Conservation (phyloP, 1,140 invertebrate genomes). For the Dermatophagoides farinae region DNA sequence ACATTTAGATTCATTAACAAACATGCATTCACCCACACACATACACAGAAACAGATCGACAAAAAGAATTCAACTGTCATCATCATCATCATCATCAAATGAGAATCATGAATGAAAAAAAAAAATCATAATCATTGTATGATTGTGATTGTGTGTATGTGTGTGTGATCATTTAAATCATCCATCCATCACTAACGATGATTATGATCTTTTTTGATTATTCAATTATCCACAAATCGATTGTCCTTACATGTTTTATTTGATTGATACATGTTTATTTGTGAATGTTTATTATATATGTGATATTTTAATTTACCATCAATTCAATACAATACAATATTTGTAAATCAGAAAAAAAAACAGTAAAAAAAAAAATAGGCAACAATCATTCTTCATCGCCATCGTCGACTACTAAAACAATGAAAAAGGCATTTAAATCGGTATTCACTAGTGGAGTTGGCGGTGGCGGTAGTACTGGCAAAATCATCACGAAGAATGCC, state of each 20-base stretch:
- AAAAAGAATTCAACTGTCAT: too few relatives aligned
- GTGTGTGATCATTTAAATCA: not conserved
- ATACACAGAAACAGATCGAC: too few relatives aligned
- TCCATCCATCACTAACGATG: not conserved
- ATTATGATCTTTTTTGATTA: not conserved
- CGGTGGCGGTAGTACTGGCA: not conserved
- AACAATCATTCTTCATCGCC: not conserved
- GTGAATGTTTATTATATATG: not conserved
- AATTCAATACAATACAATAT: too few relatives aligned
- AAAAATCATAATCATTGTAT: not conserved
- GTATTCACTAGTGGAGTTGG: not conserved
- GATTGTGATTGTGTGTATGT: too few relatives aligned
- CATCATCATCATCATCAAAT: too few relatives aligned
- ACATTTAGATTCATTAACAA: too few relatives aligned
- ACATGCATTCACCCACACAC: too few relatives aligned
- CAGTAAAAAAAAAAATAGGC: not conserved
- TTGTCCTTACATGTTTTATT: not conserved
- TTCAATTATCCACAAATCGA: not conserved
- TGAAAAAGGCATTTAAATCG: constrained; percentile 6
- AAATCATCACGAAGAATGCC: not conserved
- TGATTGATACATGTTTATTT: not conserved
- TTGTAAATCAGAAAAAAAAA: not conserved
- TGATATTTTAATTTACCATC: not conserved
- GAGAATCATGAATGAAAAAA: too few relatives aligned
- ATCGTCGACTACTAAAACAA: not conserved